Percentiles rank a stretch among this genome's conserved stretches.
These are phyloP conservation scores for Notechis scutatus DNA, from an alignment of 2,113 vertebrate species.

Conservation along the genomic window DNA sequence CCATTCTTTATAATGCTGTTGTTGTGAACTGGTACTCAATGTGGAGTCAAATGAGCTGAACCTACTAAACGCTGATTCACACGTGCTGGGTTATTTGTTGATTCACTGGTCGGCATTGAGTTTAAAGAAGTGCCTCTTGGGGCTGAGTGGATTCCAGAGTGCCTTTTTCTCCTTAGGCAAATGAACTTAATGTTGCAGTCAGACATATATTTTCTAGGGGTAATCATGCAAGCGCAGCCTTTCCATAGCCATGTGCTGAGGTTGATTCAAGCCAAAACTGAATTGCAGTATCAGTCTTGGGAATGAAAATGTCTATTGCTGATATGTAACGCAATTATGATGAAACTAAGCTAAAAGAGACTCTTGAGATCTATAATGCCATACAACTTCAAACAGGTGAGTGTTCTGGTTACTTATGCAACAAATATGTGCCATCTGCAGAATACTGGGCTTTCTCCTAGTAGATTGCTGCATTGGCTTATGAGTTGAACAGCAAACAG, in stretches of 20 bases:
- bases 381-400: not conserved
- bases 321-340: not conserved
- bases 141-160: not conserved
- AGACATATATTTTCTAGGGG: not conserved
- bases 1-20: not conserved
- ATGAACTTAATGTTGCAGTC: not conserved
- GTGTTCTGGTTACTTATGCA: not conserved
- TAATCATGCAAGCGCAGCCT: not conserved
- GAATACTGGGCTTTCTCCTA: not conserved
- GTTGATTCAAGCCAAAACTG: not conserved
- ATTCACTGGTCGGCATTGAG: not conserved
- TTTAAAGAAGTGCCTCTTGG: not conserved
- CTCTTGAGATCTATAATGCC: not conserved
- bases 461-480: not conserved
- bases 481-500: not conserved
- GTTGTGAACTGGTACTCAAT: not conserved
- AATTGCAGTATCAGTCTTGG: not conserved
- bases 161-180: not conserved
- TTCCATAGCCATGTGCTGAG: not conserved
- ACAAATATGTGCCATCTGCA: not conserved
- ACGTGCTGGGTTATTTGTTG: not conserved
- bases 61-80: not conserved
- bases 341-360: not conserved
- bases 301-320: not conserved
- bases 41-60: not conserved